Evolutionary conservation across 2,797 vertebrate genomes (phyloP), one percentile per base, ranked within the genome.

Genomic region (Todus mexicanus): DNA sequence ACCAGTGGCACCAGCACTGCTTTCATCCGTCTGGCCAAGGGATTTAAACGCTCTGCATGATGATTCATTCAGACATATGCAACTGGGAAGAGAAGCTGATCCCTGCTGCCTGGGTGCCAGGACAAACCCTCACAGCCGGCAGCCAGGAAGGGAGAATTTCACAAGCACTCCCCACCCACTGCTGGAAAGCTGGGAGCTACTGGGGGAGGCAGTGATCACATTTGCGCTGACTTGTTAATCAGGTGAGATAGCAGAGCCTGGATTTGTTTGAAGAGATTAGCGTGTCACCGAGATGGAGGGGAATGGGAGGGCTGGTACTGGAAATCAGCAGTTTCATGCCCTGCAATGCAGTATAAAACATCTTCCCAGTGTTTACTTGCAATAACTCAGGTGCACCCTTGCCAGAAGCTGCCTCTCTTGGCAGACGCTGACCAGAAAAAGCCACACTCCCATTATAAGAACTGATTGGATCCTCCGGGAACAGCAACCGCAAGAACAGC

Each of bases 331-430:
- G 64, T 57, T 93, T 71, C 85, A 77, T 82, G 89, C 50, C 77
- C 89, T 92, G 94, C 81, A 96, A 93, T 89, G 96, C 91, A 96
- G 92, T 20, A 89, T 43, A 87, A 68, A 86, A 63, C 43, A 88
- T 70, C 65, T 75, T 89, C 75, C 87, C 38, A 26, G 81, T 26
- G 53, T 92, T 89, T 50, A 37, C 76, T 94, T 86, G 83, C 5
- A 13, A 73, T 89, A 92, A 86, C 75, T 95, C 90, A 65, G 85
- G 92, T 54, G 63, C 66, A 80, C 10, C 59, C 73, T 81, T 89
- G 84, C 80, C 96, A 97, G 89, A 93, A 96, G 68, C 66, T 38
- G 95, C 87, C 92, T 90, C 92, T 86, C 83, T 59, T 95, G 94
- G 92, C 94, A 95, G 84, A 71, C 56, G 66, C 35, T 75, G 72